phyloP scores from a whole-genome alignment of 2,888 invertebrate species.

The Exocentrus adspersus region DNA sequence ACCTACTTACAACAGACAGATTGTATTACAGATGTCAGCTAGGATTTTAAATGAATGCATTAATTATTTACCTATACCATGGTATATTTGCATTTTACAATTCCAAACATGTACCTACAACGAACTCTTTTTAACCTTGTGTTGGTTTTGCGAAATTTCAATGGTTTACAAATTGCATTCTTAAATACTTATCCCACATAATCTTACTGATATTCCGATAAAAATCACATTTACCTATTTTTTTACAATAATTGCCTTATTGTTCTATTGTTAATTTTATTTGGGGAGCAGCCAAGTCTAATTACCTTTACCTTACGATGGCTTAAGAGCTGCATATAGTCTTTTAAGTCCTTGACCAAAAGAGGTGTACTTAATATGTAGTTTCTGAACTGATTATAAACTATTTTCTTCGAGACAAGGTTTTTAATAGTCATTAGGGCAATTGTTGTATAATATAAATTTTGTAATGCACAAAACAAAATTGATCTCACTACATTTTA shows the following conservation, averaged over 20 bases:
- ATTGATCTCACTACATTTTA: too few species aligned
- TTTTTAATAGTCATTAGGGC: too few species aligned
- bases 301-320: not conserved
- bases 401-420: too few species aligned
- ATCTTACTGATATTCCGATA: not conserved
- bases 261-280: conserved; percentile 1
- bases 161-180: not conserved
- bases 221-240: not conserved
- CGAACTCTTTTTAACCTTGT: not conserved
- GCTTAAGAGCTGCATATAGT: not conserved
- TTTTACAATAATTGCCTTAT: not conserved
- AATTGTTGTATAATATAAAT: too few species aligned
- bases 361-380: too few species aligned
- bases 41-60: too few species aligned
- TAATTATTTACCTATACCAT: too few species aligned
- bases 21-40: too few species aligned
- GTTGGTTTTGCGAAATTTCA: not conserved
- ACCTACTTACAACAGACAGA: too few species aligned
- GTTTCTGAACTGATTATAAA: too few species aligned
- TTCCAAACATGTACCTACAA: not conserved
- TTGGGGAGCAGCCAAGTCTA: not conserved
- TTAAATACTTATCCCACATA: not conserved
- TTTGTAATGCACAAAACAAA: too few species aligned
- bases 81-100: too few species aligned
- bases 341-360: not conserved